phyloP scores from a whole-genome alignment of 2,113 vertebrate species.

The Antigone vipio region DNA sequence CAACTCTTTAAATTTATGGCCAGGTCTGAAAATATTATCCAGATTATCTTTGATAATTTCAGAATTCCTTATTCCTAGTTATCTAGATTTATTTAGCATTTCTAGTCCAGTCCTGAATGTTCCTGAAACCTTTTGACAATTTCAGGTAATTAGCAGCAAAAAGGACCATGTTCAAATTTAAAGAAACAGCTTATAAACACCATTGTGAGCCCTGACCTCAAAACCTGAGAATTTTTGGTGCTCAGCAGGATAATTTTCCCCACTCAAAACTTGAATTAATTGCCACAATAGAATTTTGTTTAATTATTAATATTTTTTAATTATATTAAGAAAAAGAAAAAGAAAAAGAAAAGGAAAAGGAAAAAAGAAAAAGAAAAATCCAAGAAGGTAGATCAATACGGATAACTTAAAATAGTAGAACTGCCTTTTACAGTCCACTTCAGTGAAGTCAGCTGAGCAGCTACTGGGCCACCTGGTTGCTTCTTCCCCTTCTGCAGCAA shows the following conservation, averaged over 20 bases:
- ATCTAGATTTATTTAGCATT: not conserved
- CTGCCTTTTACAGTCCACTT: not conserved
- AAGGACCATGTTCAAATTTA: not conserved
- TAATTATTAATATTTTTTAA: not conserved
- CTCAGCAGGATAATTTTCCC: not conserved
- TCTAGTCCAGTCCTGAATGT: not conserved
- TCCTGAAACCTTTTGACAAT: not conserved
- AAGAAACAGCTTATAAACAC: not conserved
- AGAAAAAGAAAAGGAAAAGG: too few relatives aligned
- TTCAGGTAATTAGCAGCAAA: not conserved
- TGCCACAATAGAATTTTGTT: not conserved
- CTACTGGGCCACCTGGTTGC: not conserved
- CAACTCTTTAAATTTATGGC: not conserved
- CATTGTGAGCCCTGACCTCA: not conserved
- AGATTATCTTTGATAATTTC: not conserved
- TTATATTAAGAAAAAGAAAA: too few relatives aligned
- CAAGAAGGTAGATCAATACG: not conserved
- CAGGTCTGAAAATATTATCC: not conserved
- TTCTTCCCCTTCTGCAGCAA: not conserved
- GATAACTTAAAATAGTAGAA: not conserved
- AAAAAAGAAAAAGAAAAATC: not conserved
- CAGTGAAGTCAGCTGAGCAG: not conserved
- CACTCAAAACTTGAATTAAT: not conserved
- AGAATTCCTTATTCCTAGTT: not conserved
- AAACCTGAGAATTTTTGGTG: not conserved